phyloP scores from a whole-genome alignment of 2,888 invertebrate genomes.

The Lymantria dispar region DNA sequence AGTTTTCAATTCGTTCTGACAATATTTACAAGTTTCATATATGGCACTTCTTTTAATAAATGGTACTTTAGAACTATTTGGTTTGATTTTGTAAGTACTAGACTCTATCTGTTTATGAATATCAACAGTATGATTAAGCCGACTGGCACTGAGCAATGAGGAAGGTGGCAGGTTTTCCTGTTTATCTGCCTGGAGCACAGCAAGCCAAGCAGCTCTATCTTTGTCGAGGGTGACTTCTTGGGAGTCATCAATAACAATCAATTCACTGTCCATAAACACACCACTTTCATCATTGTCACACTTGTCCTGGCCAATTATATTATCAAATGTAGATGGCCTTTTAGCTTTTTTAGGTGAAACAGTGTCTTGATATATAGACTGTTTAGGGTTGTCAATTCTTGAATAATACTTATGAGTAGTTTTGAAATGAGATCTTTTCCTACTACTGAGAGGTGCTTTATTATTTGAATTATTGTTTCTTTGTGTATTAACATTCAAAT shows the following conservation, averaged over 20 bases:
- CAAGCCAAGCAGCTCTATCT: slow-evolving; percentile 59
- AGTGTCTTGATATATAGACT: not conserved
- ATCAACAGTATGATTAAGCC: slow-evolving; percentile 6
- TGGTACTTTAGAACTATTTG: slow-evolving; percentile 39
- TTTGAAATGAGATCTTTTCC: slow-evolving; percentile 35
- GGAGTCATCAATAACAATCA: slow-evolving; percentile 55
- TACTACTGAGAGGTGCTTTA: slow-evolving; percentile 11
- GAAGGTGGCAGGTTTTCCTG: slow-evolving; percentile 22
- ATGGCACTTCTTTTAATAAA: slow-evolving; percentile 57
- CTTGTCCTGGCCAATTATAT: slow-evolving; percentile 5
- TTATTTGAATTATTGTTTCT: slow-evolving; percentile 5
- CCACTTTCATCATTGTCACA: slow-evolving; percentile 56
- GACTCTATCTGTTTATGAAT: slow-evolving; percentile 1
- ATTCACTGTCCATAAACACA: slow-evolving; percentile 55
- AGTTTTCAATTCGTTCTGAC: slow-evolving; percentile 18
- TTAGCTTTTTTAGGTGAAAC: not conserved
- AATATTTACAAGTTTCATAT: slow-evolving; percentile 41
- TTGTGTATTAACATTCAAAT: slow-evolving; percentile 54
- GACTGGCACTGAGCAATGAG: slow-evolving; percentile 17
- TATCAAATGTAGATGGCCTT: not conserved
- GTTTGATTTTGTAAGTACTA: slow-evolving; percentile 5
- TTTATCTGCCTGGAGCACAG: slow-evolving; percentile 52
- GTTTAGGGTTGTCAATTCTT: not conserved
- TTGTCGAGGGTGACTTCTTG: slow-evolving; percentile 53
- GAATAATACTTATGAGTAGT: slow-evolving; percentile 11